A percentile compares a stretch with the other conserved stretches of the same genome.
These are phyloP conservation scores for Scaptomyza montana DNA, from an alignment of 1,140 invertebrate species.

Conservation along the genomic window DNA sequence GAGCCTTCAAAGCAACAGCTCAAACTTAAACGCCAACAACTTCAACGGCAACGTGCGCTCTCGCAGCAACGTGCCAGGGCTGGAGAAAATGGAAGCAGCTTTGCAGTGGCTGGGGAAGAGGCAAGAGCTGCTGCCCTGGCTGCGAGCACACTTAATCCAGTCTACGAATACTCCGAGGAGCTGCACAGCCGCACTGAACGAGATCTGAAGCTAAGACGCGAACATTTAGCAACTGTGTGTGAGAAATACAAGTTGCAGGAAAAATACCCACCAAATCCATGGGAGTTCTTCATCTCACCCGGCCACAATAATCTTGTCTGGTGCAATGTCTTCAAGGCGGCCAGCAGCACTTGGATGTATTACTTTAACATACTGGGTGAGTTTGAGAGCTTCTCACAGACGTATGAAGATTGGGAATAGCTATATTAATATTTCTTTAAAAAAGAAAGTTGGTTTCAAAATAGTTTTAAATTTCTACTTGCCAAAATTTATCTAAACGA, in stretches of 20 bases:
- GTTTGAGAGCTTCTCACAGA: not conserved
- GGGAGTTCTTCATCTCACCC: slow-evolving; percentile 90
- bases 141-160: slow-evolving; percentile 73
- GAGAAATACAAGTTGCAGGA: slow-evolving; percentile 67
- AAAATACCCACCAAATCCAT: slow-evolving; percentile 85
- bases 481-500: too few relatives aligned
- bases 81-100: slow-evolving; percentile 17
- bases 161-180: slow-evolving; percentile 83
- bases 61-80: slow-evolving; percentile 34
- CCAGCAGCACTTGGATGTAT: slow-evolving; percentile 91
- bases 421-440: too few relatives aligned
- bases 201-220: slow-evolving; percentile 58
- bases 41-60: slow-evolving; percentile 51
- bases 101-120: not conserved
- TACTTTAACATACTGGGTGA: slow-evolving; percentile 90
- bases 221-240: slow-evolving; percentile 67
- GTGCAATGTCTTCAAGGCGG: slow-evolving; percentile 92
- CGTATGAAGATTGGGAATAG: too few relatives aligned
- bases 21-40: slow-evolving; percentile 62
- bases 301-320: slow-evolving; percentile 89
- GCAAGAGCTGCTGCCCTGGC: slow-evolving; percentile 1
- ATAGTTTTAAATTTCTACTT: too few relatives aligned
- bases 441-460: too few relatives aligned
- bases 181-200: slow-evolving; percentile 75
- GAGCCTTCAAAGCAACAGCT: slow-evolving; percentile 61